Conservation (phyloP, 1,140 invertebrate genomes). For the Yoshiicerus persimilis region DNA sequence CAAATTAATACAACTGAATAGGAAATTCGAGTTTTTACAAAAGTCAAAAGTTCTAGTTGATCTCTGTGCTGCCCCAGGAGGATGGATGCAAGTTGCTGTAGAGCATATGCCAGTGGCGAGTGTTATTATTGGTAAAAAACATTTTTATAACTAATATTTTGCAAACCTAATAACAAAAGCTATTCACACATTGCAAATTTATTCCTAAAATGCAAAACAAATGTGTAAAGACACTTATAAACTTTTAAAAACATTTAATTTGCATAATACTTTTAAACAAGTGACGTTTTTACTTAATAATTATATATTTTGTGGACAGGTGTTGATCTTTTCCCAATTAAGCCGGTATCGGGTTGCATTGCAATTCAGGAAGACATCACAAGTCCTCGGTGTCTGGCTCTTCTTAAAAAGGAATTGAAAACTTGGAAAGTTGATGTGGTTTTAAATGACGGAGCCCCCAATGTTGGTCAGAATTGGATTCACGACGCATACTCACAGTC, state of each 20-base stretch:
- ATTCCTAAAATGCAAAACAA: no score
- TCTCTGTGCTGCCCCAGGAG: slow-evolving; percentile 97
- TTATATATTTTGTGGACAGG: slow-evolving; percentile 58
- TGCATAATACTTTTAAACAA: no score
- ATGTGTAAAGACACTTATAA: no score
- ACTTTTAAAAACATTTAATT: no score
- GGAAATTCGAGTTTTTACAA: slow-evolving; percentile 97
- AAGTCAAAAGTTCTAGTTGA: slow-evolving; percentile 94
- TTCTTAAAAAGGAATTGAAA: slow-evolving; percentile 80
- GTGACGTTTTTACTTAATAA: no score
- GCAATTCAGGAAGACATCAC: slow-evolving; percentile 93
- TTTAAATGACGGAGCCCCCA: slow-evolving; percentile 96
- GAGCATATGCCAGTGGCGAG: slow-evolving; percentile 98
- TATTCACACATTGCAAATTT: no score
- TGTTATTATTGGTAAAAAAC: slow-evolving; percentile 72
- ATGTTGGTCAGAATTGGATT: slow-evolving; percentile 96
- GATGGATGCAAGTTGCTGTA: slow-evolving; percentile 99
- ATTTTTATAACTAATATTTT: background rate
- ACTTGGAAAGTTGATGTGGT: slow-evolving; percentile 97
- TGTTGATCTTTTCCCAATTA: slow-evolving; percentile 95
- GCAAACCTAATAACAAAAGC: no score
- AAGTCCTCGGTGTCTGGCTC: slow-evolving; percentile 81
- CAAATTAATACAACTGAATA: slow-evolving; percentile 96
- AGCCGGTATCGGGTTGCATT: slow-evolving; percentile 86
- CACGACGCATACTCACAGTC: slow-evolving; percentile 96